A percentile compares a stretch with the other conserved stretches of the same genome.
Conservation (phyloP, 2,888 invertebrate species). For the Lasioglossum vierecki region DNA sequence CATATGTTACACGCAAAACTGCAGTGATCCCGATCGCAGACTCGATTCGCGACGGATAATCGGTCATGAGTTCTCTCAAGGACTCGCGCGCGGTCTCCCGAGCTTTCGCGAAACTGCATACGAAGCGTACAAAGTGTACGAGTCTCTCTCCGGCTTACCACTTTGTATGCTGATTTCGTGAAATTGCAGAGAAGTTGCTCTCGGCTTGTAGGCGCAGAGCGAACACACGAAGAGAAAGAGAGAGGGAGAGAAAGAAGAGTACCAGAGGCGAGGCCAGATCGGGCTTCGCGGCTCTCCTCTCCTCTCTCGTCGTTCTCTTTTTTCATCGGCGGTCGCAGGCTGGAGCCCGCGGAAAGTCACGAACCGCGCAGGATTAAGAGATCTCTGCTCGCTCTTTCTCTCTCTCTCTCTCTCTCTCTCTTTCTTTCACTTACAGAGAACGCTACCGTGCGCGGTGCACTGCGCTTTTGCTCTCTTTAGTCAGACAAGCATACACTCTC, state of each 20-base stretch:
- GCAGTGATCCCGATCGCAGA: background rate
- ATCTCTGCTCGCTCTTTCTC: conserved; percentile 24
- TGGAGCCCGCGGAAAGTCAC: conserved; percentile 46
- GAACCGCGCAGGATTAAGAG: conserved; percentile 50
- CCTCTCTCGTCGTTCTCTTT: conserved; percentile 31
- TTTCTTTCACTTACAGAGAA: conserved; percentile 10
- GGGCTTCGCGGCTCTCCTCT: conserved; percentile 50
- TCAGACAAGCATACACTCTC: conserved; percentile 29
- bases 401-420: background rate
- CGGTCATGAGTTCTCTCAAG: conserved; percentile 32
- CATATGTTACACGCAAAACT: background rate
- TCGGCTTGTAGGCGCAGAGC: conserved; percentile 1
- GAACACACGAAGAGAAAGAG: conserved; percentile 25
- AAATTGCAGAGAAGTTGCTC: conserved; percentile 59
- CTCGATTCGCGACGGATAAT: conserved; percentile 7
- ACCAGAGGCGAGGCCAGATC: conserved; percentile 53
- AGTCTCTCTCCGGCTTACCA: conserved; percentile 33
- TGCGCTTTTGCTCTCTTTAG: conserved; percentile 41
- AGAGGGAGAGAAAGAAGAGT: background rate
- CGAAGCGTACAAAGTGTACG: conserved; percentile 16
- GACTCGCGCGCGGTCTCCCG: conserved; percentile 47
- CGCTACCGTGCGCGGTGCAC: conserved; percentile 38
- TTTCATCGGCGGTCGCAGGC: conserved; percentile 32
- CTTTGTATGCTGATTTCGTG: conserved; percentile 60
- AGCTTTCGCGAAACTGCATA: conserved; percentile 48